Base-by-base conservation (phyloP, 2,113 vertebrate species). In the Gavia stellata region DNA sequence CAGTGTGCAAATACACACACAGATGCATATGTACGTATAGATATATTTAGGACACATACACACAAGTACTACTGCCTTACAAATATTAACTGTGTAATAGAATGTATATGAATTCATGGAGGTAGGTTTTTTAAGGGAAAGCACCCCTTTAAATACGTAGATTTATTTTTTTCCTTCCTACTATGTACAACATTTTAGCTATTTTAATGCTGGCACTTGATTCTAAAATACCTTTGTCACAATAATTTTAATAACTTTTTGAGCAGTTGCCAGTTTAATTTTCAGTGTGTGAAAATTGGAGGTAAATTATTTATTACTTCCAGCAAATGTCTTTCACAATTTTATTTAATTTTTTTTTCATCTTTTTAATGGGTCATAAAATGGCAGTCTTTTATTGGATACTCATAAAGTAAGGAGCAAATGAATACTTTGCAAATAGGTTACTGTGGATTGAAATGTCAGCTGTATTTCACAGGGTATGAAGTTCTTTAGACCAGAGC, bases 301-400 rank as follows among this genome's bases (percentile, higher is more conserved):
- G 96, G 95, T 97, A 97, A 98, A 97, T 98, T 98, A 98, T 98
- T 97, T 98, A 98, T 97, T 97, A 89, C 93, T 97, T 97, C 81
- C 62, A 97, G 96, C 88, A 97, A 98, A 97, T 97, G 93, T 90
- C 97, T 98, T 98, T 97, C 95, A 98, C 63, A 96, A 96, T 97
- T 98, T 98, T 97, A 97, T 97, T 98, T 98, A 98, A 97, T 61
- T 94, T 97, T 97, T 97, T 95, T 98, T 98, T 96, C 93, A 96
- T 95, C 74, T 91, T 97, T 97, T 98, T 93, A 98, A 97, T 97
- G 95, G 94, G 83, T 98, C 95, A 91, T 98, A 97, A 98, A 98
- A 97, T 94, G 74, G 50, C 83, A 96, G 19, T 91, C 90, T 98
- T 98, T 98, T 97, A 97, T 95, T 97, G 92, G 92, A 38, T 92